Conservation (phyloP, 2,113 vertebrate genomes). For the Thalassarche chlororhynchos region DNA sequence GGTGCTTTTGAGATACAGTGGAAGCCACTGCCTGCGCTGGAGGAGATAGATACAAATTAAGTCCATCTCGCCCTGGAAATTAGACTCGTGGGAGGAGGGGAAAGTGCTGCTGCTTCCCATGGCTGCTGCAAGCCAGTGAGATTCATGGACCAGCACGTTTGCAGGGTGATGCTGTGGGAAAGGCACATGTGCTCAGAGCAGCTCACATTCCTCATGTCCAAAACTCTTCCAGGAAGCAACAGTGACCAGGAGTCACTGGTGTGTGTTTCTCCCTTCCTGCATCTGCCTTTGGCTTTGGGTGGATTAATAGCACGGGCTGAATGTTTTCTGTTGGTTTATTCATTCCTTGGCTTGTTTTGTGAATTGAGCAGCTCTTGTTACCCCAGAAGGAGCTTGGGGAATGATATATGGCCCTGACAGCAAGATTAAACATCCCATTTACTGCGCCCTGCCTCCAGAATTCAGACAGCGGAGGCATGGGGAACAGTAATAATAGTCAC, state of each 20-base stretch:
- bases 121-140: background rate
- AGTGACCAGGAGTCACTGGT: background rate
- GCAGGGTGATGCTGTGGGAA: background rate
- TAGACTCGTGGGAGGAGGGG: background rate
- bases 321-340: slow-evolving; percentile 26
- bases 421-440: slow-evolving; percentile 48
- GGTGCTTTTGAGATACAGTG: background rate
- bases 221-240: background rate
- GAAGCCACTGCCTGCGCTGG: background rate
- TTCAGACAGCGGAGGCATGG: background rate
- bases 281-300: background rate
- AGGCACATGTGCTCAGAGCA: accelerated
- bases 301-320: background rate
- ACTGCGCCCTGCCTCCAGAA: background rate
- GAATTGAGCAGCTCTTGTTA: slow-evolving; percentile 20
- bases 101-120: background rate
- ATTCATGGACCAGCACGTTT: accelerated
- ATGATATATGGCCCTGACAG: slow-evolving; percentile 46
- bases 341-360: slow-evolving; percentile 35
- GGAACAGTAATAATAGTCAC: background rate
- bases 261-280: background rate
- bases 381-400: slow-evolving; percentile 12
- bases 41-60: background rate
- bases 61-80: background rate
- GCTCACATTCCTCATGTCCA: background rate